Evolutionary conservation across 2,113 vertebrate genomes (phyloP).

Genomic region (Narcine bancroftii): DNA sequence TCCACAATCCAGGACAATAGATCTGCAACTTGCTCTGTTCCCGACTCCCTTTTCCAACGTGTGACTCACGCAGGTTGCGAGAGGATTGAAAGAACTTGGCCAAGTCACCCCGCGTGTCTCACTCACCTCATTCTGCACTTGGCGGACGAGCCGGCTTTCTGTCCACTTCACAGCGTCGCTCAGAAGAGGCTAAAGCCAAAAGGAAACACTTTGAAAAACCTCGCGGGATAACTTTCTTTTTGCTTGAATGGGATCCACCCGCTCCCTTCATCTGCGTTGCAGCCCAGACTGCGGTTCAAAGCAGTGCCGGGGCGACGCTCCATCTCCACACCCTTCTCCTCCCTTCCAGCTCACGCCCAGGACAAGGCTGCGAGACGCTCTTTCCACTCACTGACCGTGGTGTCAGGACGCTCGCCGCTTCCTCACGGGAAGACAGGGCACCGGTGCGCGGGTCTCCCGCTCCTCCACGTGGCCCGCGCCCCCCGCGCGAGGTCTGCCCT

Average conservation of each 20-base stretch:
- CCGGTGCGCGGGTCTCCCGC: no score
- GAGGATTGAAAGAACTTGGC: not conserved
- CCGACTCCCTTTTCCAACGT: not conserved
- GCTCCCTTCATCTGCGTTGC: not conserved
- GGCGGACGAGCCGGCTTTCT: slow-evolving; percentile 60
- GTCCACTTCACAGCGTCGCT: slow-evolving; percentile 64
- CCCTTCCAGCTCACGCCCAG: not conserved
- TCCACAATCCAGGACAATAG: not conserved
- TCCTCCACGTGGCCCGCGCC: slow-evolving; percentile 2
- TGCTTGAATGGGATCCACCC: not conserved
- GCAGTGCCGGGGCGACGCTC: not conserved
- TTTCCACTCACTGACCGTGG: no score
- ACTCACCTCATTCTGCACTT: slow-evolving; percentile 85
- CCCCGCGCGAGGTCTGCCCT: not conserved
- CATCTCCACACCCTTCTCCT: not conserved
- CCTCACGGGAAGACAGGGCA: no score
- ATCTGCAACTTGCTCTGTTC: not conserved
- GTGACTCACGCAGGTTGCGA: not conserved
- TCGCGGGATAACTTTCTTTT: not conserved
- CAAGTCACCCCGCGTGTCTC: slow-evolving; percentile 46
- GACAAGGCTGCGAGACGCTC: not conserved
- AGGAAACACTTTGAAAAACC: slow-evolving; percentile 37
- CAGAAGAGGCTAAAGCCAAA: slow-evolving; percentile 66
- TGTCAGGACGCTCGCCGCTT: no score
- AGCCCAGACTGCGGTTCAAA: not conserved